Evolutionary conservation across 2,113 vertebrate genomes (phyloP).

Genomic region (Chitala chitala): DNA sequence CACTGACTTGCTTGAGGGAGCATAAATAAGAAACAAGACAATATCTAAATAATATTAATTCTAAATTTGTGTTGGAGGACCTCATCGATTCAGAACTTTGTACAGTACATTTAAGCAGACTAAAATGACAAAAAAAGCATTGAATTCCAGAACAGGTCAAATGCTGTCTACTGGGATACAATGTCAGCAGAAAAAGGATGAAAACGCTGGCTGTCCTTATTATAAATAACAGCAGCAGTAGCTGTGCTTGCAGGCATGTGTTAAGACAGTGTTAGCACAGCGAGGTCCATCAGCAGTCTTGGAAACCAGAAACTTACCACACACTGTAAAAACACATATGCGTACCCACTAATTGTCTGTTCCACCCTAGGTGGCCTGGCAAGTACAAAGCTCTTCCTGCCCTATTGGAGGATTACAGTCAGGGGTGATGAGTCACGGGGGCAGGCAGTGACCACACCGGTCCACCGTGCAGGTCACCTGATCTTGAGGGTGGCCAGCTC

Average conservation of each 20-base stretch:
- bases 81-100: neutral
- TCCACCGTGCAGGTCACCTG: neutral
- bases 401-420: neutral
- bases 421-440: neutral
- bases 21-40: no score
- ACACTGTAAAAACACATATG: neutral
- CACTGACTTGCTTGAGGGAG: no score
- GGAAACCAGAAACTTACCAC: neutral
- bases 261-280: neutral
- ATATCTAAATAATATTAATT: no score
- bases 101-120: neutral
- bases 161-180: neutral
- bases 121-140: neutral
- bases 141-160: neutral
- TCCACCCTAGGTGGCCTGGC: neutral
- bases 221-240: neutral
- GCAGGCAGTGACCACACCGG: neutral
- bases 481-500: no score
- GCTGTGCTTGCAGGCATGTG: neutral
- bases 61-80: no score
- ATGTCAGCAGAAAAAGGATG: neutral
- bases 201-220: neutral
- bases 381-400: neutral
- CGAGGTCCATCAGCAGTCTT: neutral
- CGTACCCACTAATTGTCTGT: neutral